phyloP scores from a whole-genome alignment of 1,140 invertebrate genomes.

The Aphelinus atriplicis region DNA sequence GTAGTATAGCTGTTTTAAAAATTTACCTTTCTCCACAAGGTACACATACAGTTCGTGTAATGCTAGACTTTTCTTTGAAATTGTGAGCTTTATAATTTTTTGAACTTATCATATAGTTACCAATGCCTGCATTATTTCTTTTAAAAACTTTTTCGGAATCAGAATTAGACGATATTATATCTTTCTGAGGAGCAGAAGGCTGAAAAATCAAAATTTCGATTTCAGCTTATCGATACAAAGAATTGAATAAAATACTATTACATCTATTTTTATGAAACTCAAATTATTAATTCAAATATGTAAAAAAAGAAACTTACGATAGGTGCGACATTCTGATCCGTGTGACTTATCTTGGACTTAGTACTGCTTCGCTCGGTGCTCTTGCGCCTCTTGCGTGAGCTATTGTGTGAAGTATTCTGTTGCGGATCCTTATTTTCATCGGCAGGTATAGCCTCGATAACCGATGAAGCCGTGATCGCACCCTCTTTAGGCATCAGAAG shows the following conservation, averaged over 20 bases:
- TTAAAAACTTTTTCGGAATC: conserved; percentile 62
- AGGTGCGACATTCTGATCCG: conserved; percentile 50
- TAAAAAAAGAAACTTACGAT: conserved; percentile 41
- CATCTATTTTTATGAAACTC: neutral
- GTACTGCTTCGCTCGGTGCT: conserved; percentile 51
- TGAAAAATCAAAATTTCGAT: conserved; percentile 44
- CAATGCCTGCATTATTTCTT: conserved; percentile 62
- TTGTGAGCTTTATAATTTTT: conserved; percentile 71
- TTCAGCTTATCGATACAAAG: neutral
- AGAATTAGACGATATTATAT: conserved; percentile 59
- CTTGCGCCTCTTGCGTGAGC: conserved; percentile 53
- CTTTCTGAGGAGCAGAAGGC: conserved; percentile 63
- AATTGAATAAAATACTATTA: neutral
- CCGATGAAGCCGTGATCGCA: conserved; percentile 74
- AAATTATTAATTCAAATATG: neutral
- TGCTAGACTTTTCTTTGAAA: conserved; percentile 84
- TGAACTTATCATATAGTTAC: conserved; percentile 60
- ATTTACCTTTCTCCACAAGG: conserved; percentile 80
- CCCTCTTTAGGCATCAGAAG: conserved; percentile 74
- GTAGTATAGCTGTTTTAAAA: neutral
- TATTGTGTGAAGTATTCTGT: conserved; percentile 39
- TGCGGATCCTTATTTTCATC: conserved; percentile 56
- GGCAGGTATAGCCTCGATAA: conserved; percentile 72
- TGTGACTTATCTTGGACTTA: conserved; percentile 46
- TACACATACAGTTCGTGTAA: conserved; percentile 85